A percentile compares a stretch with the other conserved stretches of the same genome.
Conservation (phyloP, 2,888 invertebrate genomes). For the Tuberolachnus salignus region DNA sequence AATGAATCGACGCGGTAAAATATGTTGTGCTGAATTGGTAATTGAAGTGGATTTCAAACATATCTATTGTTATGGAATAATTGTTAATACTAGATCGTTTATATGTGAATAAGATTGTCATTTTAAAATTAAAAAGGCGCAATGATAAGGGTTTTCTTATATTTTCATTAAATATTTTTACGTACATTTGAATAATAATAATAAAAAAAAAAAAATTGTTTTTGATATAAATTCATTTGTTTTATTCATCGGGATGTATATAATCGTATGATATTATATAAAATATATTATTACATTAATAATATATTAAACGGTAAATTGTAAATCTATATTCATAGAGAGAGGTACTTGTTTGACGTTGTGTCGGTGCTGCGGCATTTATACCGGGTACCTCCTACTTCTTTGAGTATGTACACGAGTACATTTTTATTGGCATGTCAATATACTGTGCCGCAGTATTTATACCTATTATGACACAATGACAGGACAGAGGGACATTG, state of each 20-base stretch:
- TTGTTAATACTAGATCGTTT: constrained; percentile 14
- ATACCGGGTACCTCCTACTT: neutral
- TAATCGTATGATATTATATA: too few relatives aligned
- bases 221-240: constrained; percentile 31
- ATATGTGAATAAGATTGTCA: constrained; percentile 1
- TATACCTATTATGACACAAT: neutral
- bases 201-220: constrained; percentile 40
- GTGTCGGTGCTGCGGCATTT: neutral
- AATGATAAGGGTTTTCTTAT: constrained; percentile 40
- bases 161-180: constrained; percentile 46
- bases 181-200: constrained; percentile 37
- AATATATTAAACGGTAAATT: too few relatives aligned
- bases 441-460: neutral
- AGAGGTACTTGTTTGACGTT: too few relatives aligned
- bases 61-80: constrained; percentile 25
- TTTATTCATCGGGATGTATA: neutral
- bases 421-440: constrained; percentile 18
- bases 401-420: neutral
- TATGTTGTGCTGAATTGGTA: constrained; percentile 12
- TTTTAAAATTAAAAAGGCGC: constrained; percentile 16
- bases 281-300: too few relatives aligned
- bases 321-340: too few relatives aligned
- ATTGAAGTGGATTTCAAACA: constrained; percentile 38
- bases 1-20: constrained; percentile 8
- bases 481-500: neutral